Evolutionary conservation across 2,888 invertebrate genomes (phyloP), one percentile per base, ranked within the genome.

Genomic region (Plebejus argus): DNA sequence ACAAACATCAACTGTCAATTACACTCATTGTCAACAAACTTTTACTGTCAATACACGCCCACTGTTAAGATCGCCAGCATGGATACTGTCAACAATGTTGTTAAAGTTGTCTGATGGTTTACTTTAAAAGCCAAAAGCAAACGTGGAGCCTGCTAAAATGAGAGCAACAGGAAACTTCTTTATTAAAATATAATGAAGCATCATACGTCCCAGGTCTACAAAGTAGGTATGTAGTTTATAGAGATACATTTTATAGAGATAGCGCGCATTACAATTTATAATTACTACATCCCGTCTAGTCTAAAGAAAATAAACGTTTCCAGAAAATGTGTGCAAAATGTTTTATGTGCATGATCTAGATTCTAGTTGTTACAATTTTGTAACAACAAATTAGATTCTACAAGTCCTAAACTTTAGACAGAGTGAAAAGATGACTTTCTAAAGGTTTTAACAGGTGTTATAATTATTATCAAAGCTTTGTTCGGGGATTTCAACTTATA

Each of bases 1-100:
- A 70, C 28, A 78, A 78, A 77, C 66, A 20, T 12, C 61, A 61
- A 23, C 61, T 61, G 61, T 61, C 61, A 61, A 61, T 3, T n/a
- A n/a, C n/a, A 61, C 10, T 61, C 6, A 10, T 23, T 12, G 61
- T 58, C 20, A 23, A 61, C 20, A 23, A 20, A 23, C 61, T 10
- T 23, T 4, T 23, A 23, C 15, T 66, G 28, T 66, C 66, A 61
- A 61, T 5, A 23, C 20, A 66, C 66, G 28, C 15, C 28, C 28
- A 66, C 66, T 33, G 66, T 33, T 18, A 66, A 23, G 23, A 20
- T 10, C 39, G 49, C 5, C 53, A 53, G 15, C 15, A 53, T 53
- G 53, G 53, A 5, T 53, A 53, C 53, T 53, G 10, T 39, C 39
- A 39, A 39, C 39, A 35, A 39, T 45, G 45, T 45, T 45, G 45